Conservation (phyloP, 2,888 invertebrate species). For the Hoplodrina blanda region DNA sequence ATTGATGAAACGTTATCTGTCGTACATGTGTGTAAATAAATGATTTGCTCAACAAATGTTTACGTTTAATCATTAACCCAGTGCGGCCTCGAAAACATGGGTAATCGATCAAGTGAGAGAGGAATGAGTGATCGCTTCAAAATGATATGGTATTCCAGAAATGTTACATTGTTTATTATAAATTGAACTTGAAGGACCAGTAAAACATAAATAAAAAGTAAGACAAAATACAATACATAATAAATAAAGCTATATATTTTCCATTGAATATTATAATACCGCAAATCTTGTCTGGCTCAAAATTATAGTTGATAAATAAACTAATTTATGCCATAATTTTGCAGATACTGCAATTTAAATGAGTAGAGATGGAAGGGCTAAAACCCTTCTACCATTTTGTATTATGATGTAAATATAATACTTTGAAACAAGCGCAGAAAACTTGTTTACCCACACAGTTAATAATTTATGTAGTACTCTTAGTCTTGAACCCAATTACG, state of each 20-base stretch:
- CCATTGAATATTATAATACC: too few species aligned
- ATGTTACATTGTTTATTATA: constrained; percentile 4
- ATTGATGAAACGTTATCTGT: constrained; percentile 8
- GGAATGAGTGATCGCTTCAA: constrained; percentile 27
- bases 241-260: too few species aligned
- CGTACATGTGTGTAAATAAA: constrained; percentile 17
- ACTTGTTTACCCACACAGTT: background rate
- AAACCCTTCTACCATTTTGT: too few species aligned
- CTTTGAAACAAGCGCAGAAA: constrained; percentile 11
- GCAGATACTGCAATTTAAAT: too few species aligned
- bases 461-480: constrained; percentile 25
- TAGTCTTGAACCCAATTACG: constrained; percentile 32
- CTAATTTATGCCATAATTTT: too few species aligned
- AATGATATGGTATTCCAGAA: constrained; percentile 1
- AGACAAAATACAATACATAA: too few species aligned
- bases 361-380: too few species aligned
- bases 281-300: background rate
- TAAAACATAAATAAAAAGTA: background rate
- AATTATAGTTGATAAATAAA: too few species aligned
- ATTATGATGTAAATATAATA: background rate
- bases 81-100: constrained; percentile 9
- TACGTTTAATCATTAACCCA: constrained; percentile 39
- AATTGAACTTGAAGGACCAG: background rate
- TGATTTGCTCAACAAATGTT: constrained; percentile 12
- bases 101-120: constrained; percentile 39